Conservation (phyloP, 2,113 vertebrate genomes). For the Oreochromis spilurus region DNA sequence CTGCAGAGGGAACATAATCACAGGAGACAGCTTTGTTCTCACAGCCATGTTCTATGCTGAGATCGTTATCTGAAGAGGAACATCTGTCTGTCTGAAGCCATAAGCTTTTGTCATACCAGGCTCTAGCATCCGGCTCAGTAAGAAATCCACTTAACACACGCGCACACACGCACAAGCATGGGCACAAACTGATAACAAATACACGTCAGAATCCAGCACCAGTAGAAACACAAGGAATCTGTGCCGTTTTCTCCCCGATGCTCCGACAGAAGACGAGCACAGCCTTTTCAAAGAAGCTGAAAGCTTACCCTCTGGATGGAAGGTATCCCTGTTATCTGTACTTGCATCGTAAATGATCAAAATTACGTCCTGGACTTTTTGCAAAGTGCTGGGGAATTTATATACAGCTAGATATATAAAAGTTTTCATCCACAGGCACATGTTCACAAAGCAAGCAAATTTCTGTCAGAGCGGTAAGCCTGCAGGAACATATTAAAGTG, state of each 20-base stretch:
- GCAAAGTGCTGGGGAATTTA: background rate
- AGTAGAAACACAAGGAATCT: slow-evolving; percentile 32
- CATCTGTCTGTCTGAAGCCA: slow-evolving; percentile 56
- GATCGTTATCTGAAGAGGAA: slow-evolving; percentile 57
- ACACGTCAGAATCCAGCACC: slow-evolving; percentile 6
- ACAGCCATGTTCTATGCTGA: slow-evolving; percentile 41
- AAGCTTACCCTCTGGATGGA: slow-evolving; percentile 18
- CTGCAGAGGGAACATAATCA: slow-evolving; percentile 31
- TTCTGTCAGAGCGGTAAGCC: background rate
- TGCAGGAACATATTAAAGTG: slow-evolving; percentile 23
- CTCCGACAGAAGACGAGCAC: slow-evolving; percentile 19
- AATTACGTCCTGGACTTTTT: slow-evolving; percentile 7
- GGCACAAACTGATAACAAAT: slow-evolving; percentile 26
- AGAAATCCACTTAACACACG: slow-evolving; percentile 28
- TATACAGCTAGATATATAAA: background rate
- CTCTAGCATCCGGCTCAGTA: slow-evolving; percentile 23
- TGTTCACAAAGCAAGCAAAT: slow-evolving; percentile 3
- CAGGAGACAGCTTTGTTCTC: slow-evolving; percentile 48
- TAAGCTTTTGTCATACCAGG: slow-evolving; percentile 40
- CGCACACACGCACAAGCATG: background rate
- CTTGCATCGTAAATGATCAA: slow-evolving; percentile 35
- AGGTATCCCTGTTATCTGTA: slow-evolving; percentile 9
- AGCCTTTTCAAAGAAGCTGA: slow-evolving; percentile 18
- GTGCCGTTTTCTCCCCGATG: slow-evolving; percentile 18
- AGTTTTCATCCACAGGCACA: background rate